Base-by-base conservation (phyloP, 1,140 invertebrate genomes). In the Eueides isabella region DNA sequence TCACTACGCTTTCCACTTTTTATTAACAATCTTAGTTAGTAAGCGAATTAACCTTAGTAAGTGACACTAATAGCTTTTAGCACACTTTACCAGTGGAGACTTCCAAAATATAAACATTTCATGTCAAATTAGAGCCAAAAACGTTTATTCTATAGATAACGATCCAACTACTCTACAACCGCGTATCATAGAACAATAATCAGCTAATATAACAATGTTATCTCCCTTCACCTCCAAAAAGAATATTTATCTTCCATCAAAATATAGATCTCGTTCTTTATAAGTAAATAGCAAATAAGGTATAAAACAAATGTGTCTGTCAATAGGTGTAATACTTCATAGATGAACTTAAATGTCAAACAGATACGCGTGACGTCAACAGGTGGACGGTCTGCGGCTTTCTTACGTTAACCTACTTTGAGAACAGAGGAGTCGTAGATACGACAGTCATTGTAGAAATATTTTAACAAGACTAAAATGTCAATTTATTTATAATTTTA, bases 331-430 rank as follows among this genome's bases (percentile, higher is more conserved):
- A 62, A 44, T 14, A 61, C 61, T 29, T 35, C 66, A 74, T 29
- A 74, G 61, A 65, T 74, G 62, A 73, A 48, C 33, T 74, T 67
- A 68, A 69, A 74, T 74, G 72, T 74, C 72, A 69, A 23, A 70
- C 65, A 70, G 67, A 81, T 71, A 78, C 48, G 55, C 41, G 44
- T 67, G 64, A 71, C 74, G 74, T 75, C 63, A 69, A 75, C 73
- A 71, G 72, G 72, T 73, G 73, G 73, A 67, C 75, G 63, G 71
- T 55, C 76, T 67, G 69, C 75, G 76, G 83, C 87, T 89, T 89
- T 89, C 87, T 89, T 87, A 79, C 67, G 80, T 76, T 87, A 89
- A 87, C 87, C 87, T 78, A 89, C 83, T 84, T 85, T 78, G 67
- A 69, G 81, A 67, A 83, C 78, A 81, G 41, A 67, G 76, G 26